A percentile compares a stretch with the other conserved stretches of the same genome.
phyloP scores from a whole-genome alignment of 2,797 vertebrate genomes.

The Heterohyrax brucei region DNA sequence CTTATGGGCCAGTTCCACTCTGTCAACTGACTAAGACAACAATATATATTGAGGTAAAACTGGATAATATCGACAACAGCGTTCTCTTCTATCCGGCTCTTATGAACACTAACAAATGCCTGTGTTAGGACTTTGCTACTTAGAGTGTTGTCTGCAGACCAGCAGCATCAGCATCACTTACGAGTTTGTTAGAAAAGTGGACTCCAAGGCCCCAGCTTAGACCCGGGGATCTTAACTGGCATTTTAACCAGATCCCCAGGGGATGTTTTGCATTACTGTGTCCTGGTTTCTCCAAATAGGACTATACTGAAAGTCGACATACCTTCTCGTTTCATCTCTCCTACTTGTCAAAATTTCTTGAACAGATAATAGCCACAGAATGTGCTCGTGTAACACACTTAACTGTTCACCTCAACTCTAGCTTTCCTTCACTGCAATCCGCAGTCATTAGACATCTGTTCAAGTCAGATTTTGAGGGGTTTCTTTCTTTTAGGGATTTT shows the following conservation, averaged over 20 bases:
- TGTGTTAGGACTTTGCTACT: constrained; percentile 41
- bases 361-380: not conserved
- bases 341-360: constrained; percentile 4
- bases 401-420: not conserved
- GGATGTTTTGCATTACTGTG: not conserved
- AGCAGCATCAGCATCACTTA: not conserved
- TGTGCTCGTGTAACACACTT: not conserved
- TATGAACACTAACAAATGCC: not conserved
- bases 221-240: not conserved
- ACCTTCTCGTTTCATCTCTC: constrained; percentile 36
- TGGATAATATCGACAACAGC: constrained; percentile 4
- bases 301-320: constrained; percentile 1
- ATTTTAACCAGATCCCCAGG: not conserved
- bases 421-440: constrained; percentile 22
- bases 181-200: constrained; percentile 21
- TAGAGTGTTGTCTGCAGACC: not conserved
- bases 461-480: not conserved
- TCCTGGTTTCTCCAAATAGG: constrained; percentile 39
- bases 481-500: not conserved
- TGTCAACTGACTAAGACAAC: too few species aligned
- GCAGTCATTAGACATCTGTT: not conserved
- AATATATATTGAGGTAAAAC: not conserved
- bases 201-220: not conserved
- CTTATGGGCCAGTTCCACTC: too few species aligned
- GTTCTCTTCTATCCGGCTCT: not conserved